Base-by-base conservation (phyloP, 2,888 invertebrate genomes). In the Alentia gelatinosa region DNA sequence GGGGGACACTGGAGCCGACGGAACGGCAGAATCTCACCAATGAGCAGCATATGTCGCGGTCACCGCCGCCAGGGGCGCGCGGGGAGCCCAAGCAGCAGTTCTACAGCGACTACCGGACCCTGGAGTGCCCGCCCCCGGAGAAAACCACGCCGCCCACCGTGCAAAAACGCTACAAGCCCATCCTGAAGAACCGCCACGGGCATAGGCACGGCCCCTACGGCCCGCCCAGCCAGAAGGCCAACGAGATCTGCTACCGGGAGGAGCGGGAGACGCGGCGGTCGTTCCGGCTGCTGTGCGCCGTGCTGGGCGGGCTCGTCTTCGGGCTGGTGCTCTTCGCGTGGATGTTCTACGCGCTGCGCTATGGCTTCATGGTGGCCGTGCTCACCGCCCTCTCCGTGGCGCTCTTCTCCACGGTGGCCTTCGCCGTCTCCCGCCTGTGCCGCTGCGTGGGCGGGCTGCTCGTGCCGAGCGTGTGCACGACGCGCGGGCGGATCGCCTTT, bases 391-490 rank as follows among this genome's bases (percentile, higher is more conserved):
- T 56, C 39, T 23, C 79, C n/a, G 33, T 91, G 33, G 91, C 92
- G 3, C 30, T 92, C 23, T n/a, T 92, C 23, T 39, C 91, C 19
- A 88, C 47, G 42, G 47, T 93, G 23, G 47, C 91, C 40, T 91
- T 93, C 33, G 91, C 92, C 47, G 42, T 92, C 19, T 93, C 92
- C 15, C 91, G 92, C 30, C 50, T 92, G 89, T 91, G 91, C 68
- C 91, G 93, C 50, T 93, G 93, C 68, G 83, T 91, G 15, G 92
- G 92, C n/a, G 93, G 91, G 50, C 86, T 93, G 15, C 68, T 92
- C 56, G 50, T 93, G 3, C 93, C 93, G 15, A 92, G 92, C 35
- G n/a, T 92, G 23, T 92, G 92, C 83, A 93, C 93, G 42, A 92
- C 93, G 15, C 86, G 92, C 50, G 93, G 93, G 0, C 91, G 93